These are phyloP conservation scores for Callimorpha dominula DNA, from an alignment of 2,888 invertebrate species.

Conservation along the genomic window DNA sequence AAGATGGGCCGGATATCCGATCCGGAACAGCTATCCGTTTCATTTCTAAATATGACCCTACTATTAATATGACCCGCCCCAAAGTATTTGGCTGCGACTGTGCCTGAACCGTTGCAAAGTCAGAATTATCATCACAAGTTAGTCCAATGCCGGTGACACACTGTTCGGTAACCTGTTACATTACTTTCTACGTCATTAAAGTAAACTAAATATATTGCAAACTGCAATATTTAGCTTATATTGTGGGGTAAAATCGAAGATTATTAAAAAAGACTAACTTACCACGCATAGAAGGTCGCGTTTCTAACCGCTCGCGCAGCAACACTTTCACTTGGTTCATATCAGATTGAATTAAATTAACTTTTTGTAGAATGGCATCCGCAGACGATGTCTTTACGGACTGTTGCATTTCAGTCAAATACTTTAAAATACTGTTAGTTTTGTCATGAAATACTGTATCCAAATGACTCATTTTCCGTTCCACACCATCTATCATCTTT, in stretches of 20 bases:
- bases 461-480: constrained; percentile 69
- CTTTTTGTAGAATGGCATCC: constrained; percentile 18
- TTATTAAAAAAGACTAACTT: constrained; percentile 29
- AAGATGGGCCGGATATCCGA: too few relatives aligned
- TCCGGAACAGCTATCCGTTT: too few relatives aligned
- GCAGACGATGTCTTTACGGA: constrained; percentile 27
- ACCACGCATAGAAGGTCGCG: constrained; percentile 62
- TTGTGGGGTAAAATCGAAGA: neutral
- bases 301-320: constrained; percentile 39
- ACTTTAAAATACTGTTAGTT: constrained; percentile 70
- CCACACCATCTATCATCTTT: constrained; percentile 73
- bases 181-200: too few relatives aligned
- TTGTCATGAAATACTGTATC: constrained; percentile 70
- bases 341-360: constrained; percentile 34
- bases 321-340: constrained; percentile 35
- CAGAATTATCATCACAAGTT: too few relatives aligned
- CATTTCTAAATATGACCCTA: too few relatives aligned
- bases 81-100: too few relatives aligned
- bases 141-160: too few relatives aligned
- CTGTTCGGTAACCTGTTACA: too few relatives aligned
- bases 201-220: too few relatives aligned
- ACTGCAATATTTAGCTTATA: neutral
- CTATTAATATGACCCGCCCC: too few relatives aligned
- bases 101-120: too few relatives aligned
- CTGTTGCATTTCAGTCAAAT: constrained; percentile 68